Conservation (phyloP, 2,113 vertebrate species). For the Aspiorhynchus laticeps region DNA sequence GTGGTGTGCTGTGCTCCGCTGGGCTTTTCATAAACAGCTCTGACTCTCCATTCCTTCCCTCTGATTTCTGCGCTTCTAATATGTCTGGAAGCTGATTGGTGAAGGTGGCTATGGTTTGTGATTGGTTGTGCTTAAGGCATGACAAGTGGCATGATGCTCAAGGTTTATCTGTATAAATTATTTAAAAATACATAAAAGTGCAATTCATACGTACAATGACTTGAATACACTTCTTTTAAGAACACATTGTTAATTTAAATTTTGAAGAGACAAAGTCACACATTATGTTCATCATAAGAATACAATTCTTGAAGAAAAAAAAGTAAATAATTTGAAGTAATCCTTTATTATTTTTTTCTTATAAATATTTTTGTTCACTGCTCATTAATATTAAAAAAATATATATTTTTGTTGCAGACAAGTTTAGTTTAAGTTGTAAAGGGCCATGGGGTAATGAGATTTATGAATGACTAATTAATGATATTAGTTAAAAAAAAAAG, state of each 20-base stretch:
- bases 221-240: no score
- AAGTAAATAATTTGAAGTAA: background rate
- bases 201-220: background rate
- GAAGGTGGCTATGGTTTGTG: background rate
- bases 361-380: background rate
- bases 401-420: background rate
- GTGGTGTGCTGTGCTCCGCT: background rate
- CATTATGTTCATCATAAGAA: background rate
- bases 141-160: background rate
- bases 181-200: background rate
- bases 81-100: constrained; percentile 8
- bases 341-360: background rate
- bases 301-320: background rate
- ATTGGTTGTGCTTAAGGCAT: background rate
- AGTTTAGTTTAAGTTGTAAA: background rate
- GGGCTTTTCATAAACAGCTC: background rate
- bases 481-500: no score
- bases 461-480: no score
- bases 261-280: no score
- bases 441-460: background rate
- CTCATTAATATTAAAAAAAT: background rate
- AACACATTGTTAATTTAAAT: no score
- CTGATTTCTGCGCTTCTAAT: background rate
- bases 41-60: background rate
- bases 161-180: background rate